Evolutionary conservation across 2,113 vertebrate genomes (phyloP).

Genomic region (Gavia stellata): DNA sequence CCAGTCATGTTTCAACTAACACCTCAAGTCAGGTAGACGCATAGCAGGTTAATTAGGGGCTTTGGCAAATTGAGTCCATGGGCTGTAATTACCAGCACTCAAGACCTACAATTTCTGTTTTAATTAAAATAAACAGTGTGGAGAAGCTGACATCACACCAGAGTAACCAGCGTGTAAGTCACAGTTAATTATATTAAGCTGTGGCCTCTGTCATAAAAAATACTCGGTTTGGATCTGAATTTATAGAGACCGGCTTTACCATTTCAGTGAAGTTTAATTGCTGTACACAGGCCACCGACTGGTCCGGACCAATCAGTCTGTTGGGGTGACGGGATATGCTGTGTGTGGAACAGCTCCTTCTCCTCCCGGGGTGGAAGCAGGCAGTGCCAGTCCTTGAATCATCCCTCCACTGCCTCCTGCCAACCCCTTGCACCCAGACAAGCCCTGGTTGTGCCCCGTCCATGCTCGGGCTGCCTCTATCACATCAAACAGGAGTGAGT

Average conservation of each 20-base stretch:
- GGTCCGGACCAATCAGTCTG: slow-evolving; percentile 39
- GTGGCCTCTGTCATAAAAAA: slow-evolving; percentile 64
- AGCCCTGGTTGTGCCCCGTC: not conserved
- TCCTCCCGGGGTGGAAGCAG: not conserved
- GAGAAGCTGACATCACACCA: slow-evolving; percentile 79
- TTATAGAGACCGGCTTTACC: slow-evolving; percentile 40
- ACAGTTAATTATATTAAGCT: slow-evolving; percentile 76
- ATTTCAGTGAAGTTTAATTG: slow-evolving; percentile 64
- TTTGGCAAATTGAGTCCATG: slow-evolving; percentile 76
- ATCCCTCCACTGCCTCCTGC: not conserved
- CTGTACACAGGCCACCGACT: slow-evolving; percentile 23
- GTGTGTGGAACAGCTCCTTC: not conserved
- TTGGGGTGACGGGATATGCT: not conserved
- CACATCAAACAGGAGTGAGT: not conserved
- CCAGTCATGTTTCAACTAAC: slow-evolving; percentile 76
- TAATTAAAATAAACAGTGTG: slow-evolving; percentile 85
- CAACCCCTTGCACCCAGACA: not conserved
- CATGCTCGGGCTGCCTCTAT: rapidly evolving
- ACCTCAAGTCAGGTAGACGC: slow-evolving; percentile 77
- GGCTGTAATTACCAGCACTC: slow-evolving; percentile 79
- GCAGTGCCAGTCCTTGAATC: not conserved
- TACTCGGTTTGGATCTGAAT: slow-evolving; percentile 38
- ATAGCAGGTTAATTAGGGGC: slow-evolving; percentile 82
- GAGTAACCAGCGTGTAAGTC: slow-evolving; percentile 73
- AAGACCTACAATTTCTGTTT: slow-evolving; percentile 82